Percentiles rank a stretch among this genome's conserved stretches.
These are phyloP conservation scores for zebrafish (Danio rerio) DNA, from an alignment of 2,113 vertebrate genomes.

Conservation along the genomic window GRCz12tu NC_133191.1:26113501-26114000, in stretches of 20 bases:
- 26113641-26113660: not conserved
- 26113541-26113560: not conserved
- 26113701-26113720: not conserved
- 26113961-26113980: not conserved
- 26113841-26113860: conserved; percentile 38
- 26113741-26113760: conserved; percentile 61
- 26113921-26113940: not conserved
- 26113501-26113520: not conserved
- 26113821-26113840: conserved; percentile 23
- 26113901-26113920: not conserved
- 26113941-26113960: not conserved
- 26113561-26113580: too few relatives aligned
- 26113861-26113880: not conserved
- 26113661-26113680: conserved; percentile 43
- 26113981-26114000: too few relatives aligned
- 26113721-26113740: not conserved
- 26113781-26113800: not conserved
- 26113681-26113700: conserved; percentile 29
- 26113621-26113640: too few relatives aligned
- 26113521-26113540: not conserved
- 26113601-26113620: conserved; percentile 37
- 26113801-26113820: not conserved
- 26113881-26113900: not conserved
- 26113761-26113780: conserved; percentile 21
- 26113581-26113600: not conserved